phyloP scores from a whole-genome alignment of 2,888 invertebrate genomes.

The Scaptomyza reducta region DNA sequence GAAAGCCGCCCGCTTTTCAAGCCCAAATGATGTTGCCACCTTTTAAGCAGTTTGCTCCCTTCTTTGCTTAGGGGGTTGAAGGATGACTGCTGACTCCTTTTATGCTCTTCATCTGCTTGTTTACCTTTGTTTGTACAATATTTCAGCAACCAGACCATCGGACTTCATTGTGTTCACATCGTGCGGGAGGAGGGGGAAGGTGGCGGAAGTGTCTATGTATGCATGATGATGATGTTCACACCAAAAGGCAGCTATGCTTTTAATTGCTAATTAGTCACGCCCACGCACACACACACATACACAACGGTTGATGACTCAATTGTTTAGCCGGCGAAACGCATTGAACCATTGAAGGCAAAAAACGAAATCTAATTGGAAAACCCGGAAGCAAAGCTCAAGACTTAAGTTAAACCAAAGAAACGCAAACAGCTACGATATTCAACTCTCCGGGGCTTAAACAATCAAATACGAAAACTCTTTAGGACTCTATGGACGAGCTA shows the following conservation, averaged over 20 bases:
- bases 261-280: conserved; percentile 76
- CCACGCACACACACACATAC: conserved; percentile 27
- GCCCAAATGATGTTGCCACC: conserved; percentile 51
- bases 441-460: too few relatives aligned
- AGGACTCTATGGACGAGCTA: too few relatives aligned
- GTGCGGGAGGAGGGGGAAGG: background rate
- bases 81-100: background rate
- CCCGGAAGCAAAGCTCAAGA: background rate
- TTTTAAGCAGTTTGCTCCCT: conserved; percentile 16
- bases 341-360: background rate
- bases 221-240: conserved; percentile 48
- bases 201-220: background rate
- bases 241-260: conserved; percentile 49
- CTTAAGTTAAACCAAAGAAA: background rate
- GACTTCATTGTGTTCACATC: background rate
- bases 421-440: too few relatives aligned
- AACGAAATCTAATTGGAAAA: background rate
- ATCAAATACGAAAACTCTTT: too few relatives aligned
- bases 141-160: conserved; percentile 35
- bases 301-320: conserved; percentile 60
- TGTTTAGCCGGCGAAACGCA: conserved; percentile 37
- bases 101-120: conserved; percentile 11
- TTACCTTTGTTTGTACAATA: conserved; percentile 42
- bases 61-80: conserved; percentile 34
- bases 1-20: conserved; percentile 39